These are phyloP conservation scores for Sialia sialis DNA, from an alignment of 2,113 vertebrate genomes.

Conservation along the genomic window DNA sequence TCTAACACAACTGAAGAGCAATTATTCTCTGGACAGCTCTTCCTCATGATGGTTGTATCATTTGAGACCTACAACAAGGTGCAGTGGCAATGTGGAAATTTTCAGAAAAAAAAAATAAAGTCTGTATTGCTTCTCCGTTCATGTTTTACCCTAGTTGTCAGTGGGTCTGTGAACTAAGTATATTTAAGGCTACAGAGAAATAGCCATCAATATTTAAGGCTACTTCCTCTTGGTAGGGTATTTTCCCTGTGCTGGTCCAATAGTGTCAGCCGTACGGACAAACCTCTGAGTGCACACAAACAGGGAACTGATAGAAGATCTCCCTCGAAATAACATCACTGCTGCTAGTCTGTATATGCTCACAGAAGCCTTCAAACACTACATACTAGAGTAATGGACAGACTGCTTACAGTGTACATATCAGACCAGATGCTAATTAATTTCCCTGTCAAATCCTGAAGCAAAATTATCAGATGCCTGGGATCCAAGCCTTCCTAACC, in stretches of 20 bases:
- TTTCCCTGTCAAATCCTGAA: constrained; percentile 37
- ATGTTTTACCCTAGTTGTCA: background rate
- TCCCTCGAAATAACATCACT: background rate
- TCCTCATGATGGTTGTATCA: background rate
- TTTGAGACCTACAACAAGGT: background rate
- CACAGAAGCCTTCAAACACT: background rate
- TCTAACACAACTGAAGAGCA: background rate
- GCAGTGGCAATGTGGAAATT: background rate
- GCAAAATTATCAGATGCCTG: background rate
- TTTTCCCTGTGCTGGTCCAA: background rate
- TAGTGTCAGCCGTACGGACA: background rate
- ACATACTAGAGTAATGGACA: background rate
- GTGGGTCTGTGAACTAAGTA: background rate
- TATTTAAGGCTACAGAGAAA: constrained; percentile 9
- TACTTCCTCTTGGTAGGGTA: background rate
- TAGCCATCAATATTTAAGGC: background rate
- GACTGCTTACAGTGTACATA: background rate
- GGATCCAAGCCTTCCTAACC: constrained; percentile 8
- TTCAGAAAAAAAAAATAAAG: background rate
- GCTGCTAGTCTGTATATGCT: background rate
- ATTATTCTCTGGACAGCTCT: background rate
- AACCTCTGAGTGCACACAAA: constrained; percentile 2
- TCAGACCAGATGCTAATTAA: constrained; percentile 18
- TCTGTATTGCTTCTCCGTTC: constrained; percentile 3
- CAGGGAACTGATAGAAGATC: background rate